These are phyloP conservation scores for Acipenser oxyrinchus DNA, from an alignment of 2,797 vertebrate species.

Conservation along the genomic window DNA sequence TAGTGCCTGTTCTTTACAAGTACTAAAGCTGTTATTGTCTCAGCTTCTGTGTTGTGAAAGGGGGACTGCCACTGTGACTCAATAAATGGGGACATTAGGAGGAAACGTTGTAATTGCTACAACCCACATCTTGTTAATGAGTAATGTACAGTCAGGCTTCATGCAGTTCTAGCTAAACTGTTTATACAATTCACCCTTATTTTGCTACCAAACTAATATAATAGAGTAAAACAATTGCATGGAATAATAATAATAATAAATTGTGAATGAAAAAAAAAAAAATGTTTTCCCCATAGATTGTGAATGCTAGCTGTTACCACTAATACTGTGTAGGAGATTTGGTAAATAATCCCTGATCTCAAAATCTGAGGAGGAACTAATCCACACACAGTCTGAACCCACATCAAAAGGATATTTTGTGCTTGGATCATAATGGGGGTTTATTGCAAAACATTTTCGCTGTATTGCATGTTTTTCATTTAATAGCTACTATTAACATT, in stretches of 20 bases:
- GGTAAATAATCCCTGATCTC: background rate
- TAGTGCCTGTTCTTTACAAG: slow-evolving; percentile 53
- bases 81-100: slow-evolving; percentile 76
- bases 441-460: no score
- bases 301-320: background rate
- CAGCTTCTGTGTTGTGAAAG: slow-evolving; percentile 56
- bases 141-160: slow-evolving; percentile 72
- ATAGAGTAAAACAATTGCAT: slow-evolving; percentile 73
- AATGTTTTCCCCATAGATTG: background rate
- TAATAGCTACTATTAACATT: no score
- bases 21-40: slow-evolving; percentile 56
- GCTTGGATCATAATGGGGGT: no score
- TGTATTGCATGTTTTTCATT: no score
- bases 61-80: slow-evolving; percentile 67
- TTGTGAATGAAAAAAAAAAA: slow-evolving; percentile 46
- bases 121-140: slow-evolving; percentile 78
- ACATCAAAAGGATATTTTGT: no score
- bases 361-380: no score
- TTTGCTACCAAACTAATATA: slow-evolving; percentile 74
- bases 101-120: slow-evolving; percentile 70
- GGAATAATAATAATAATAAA: slow-evolving; percentile 75
- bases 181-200: slow-evolving; percentile 75
- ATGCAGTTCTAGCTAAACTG: slow-evolving; percentile 73
- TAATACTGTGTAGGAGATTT: background rate
- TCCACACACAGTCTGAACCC: no score